Percentiles rank a stretch among this genome's conserved stretches.
phyloP scores from a whole-genome alignment of 53 echinoderm and acorn worm genomes.

The Actinopyga echinites region DNA sequence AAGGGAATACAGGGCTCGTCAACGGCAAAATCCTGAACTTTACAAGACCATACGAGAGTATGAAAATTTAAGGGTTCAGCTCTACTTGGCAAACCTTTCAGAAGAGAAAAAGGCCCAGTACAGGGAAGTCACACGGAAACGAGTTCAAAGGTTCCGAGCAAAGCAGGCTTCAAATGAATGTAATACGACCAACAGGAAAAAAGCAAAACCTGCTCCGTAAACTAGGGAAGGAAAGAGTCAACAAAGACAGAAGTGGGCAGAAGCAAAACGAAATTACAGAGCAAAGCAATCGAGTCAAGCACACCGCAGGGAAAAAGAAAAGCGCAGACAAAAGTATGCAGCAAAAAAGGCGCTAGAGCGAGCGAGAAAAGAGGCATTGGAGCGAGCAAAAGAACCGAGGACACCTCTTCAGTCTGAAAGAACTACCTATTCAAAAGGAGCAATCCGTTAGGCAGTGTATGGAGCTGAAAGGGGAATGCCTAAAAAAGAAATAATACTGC shows the following conservation, averaged over 20 bases:
- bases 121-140: constrained; percentile 22
- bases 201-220: not conserved
- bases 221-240: constrained; percentile 25
- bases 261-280: not conserved
- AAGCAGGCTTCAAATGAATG: not conserved
- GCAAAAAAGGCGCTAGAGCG: not conserved
- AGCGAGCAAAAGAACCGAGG: no score
- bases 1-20: constrained; percentile 39
- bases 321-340: constrained; percentile 53
- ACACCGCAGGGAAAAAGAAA: constrained; percentile 54
- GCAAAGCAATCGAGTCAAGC: constrained; percentile 50
- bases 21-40: constrained; percentile 31
- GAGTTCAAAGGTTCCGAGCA: constrained; percentile 45
- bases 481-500: not conserved
- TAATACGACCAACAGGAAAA: not conserved
- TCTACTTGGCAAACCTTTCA: constrained; percentile 22
- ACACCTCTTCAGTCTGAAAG: no score
- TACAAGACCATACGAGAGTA: constrained; percentile 40
- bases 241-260: not conserved
- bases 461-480: constrained; percentile 48
- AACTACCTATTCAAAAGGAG: constrained; percentile 17
- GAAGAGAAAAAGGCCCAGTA: constrained; percentile 47
- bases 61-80: constrained; percentile 40
- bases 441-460: constrained; percentile 20
- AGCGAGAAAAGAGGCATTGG: no score